Evolutionary conservation across 2,113 vertebrate genomes (phyloP), one percentile per base, ranked within the genome.

Genomic region (Falco punctatus): DNA sequence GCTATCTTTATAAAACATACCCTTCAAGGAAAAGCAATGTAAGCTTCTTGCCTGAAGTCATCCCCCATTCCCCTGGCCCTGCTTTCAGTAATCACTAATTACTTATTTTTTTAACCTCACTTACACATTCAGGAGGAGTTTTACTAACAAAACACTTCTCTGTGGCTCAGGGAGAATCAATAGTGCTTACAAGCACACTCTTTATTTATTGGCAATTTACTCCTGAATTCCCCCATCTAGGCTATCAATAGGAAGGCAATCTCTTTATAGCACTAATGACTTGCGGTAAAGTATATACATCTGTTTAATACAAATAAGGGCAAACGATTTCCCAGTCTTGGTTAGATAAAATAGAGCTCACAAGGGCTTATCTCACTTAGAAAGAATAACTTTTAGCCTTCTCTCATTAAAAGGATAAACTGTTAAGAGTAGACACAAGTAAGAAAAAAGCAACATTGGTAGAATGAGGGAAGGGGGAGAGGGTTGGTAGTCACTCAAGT

Each of bases 141-240:
- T 96, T 91, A 83, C 86, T 90, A 96, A 96, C 71, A 96, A 96
- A 96, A 95, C 70, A 84, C 51, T 91, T 74, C 69, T 84, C 91
- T 33, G 52, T 59, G 71, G 83, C 80, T 96, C 49, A 57, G 62
- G 52, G 49, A 81, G 85, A 95, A 97, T 97, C 97, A 89, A 97
- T 97, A 96, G 82, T 42, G 64, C 93, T 92, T 95, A 87, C 81
- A 95, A 95, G 89, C 73, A 84, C 88, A 62, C 91, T 91, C 82
- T 89, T 90, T 95, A 95, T 97, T 96, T 97, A 97, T 96, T 95
- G 96, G 96, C 94, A 96, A 95, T 95, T 96, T 74, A 74, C 78
- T 94, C 85, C 95, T 33, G 70, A 95, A 72, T 83, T 91, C 48
- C 77, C 89, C 69, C 66, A 57, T 86, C 46, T 71, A 94, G 73